Evolutionary conservation across 2,797 vertebrate genomes (phyloP), one percentile per base, ranked within the genome.

Genomic region (Galago senegalensis): DNA sequence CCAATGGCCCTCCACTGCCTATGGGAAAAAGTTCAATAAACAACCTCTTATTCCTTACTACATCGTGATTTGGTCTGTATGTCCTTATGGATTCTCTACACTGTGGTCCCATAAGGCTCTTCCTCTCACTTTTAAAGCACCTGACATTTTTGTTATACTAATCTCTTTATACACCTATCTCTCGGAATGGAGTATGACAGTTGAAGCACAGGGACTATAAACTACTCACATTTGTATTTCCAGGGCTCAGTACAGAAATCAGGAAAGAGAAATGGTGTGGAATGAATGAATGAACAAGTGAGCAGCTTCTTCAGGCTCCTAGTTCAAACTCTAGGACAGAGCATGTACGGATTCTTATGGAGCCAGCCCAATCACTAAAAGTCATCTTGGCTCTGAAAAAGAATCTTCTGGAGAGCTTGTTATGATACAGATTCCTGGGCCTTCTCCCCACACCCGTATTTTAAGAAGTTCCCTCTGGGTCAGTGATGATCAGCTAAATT

Each of bases 151-250:
- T 3, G 3, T n/a, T 87, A 31, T 58, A 69, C 65, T 82, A 31
- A 63, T 93, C 63, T 93, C 21, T 79, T 91, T 83, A 83, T 2
- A 76, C 4, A 27, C 12, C 13, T 87, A 5, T 87, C 49, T 95
- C 29, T 94, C 72, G 34, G 61, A 40, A 83, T 89, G 34, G 49
- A 23, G n/a, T 90, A 18, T 37, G 79, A 84, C 14, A 85, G 37
- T 67, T 93, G 61, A 87, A 94, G 81, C 58, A 77, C 31, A 61
- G 40, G 40, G 10, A 87, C 16, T 65, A 13, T 79, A 56, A 67
- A 56, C 11, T 61, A 58, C 77, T 95, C 27, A 18, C 12, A 34
- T 87, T 58, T 84, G n/a, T 77, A 61, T 89, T 97, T 91, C 87
- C 13, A 6, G 87, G 49, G 43, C 27, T 46, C 17, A 49, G 11